A percentile compares a stretch with the other conserved stretches of the same genome.
Conservation (phyloP, 2,113 vertebrate genomes). For the Psephotus haematonotus region DNA sequence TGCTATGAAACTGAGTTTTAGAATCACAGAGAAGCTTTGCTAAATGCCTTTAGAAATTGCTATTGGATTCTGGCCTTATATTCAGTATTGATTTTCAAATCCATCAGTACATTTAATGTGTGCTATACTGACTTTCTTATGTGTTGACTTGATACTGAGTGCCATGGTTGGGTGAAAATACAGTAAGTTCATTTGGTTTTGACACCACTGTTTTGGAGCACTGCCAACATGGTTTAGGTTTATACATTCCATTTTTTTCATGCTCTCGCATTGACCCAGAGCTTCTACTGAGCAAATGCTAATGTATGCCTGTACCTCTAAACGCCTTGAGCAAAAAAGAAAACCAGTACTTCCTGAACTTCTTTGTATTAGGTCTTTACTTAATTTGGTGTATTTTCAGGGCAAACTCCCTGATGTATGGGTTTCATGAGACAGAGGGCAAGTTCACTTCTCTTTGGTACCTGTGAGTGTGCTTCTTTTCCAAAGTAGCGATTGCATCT, state of each 20-base stretch:
- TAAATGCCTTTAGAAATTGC: not conserved
- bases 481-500: not conserved
- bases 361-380: not conserved
- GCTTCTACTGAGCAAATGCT: not conserved
- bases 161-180: not conserved
- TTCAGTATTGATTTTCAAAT: not conserved
- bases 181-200: not conserved
- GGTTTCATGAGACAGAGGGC: not conserved
- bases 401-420: not conserved
- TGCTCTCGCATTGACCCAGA: not conserved
- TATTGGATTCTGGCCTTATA: not conserved
- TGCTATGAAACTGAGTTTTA: not conserved
- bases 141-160: not conserved
- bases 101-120: not conserved
- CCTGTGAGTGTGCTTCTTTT: not conserved
- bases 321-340: not conserved
- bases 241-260: not conserved
- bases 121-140: not conserved
- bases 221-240: not conserved
- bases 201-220: not conserved
- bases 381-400: not conserved
- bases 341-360: not conserved
- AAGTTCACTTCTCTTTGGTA: not conserved
- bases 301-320: not conserved
- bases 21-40: not conserved